Base-by-base conservation (phyloP, 1,140 invertebrate genomes). In the Philopotamus ludificatus region DNA sequence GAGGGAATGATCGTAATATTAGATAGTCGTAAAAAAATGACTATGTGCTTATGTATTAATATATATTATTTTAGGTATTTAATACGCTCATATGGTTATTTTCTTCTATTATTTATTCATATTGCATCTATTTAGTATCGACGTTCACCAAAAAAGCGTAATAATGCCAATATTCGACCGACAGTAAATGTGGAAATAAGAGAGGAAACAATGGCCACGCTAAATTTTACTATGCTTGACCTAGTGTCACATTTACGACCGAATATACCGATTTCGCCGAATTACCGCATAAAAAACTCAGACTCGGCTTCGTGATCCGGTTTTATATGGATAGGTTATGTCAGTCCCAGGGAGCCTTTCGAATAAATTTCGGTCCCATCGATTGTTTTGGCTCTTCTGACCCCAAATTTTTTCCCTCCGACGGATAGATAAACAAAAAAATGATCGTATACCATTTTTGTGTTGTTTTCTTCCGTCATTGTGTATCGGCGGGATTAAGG, bases 401-500 rank as follows among this genome's bases (percentile, higher is more conserved):
- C 28, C 28, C 28, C 12, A 34, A 7, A 34, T 34, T 34, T 12
- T 34, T 34, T 12, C 28, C 4, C 4, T 34, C 4, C 28, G 12
- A 34, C n/a, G n/a, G n/a, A n/a, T 7, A 34, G 28, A 34, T 34
- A 34, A 34, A 34, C 28, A 34, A 34, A 34, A n/a, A n/a, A 12
- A 12, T 12, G 28, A 7, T 34, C 28, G 12, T 34, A 7, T 34
- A 7, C 4, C 28, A 34, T 34, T 34, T 34, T 34, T 34, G 28
- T 34, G 12, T 34, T 4, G 28, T 7, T 4, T 34, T 34, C 4
- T 4, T 12, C 20, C 20, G n/a, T 3, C 23, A 50, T 18, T 57
- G n/a, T 57, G 54, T 57, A 42, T 57, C 54, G 54, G 12, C 10
- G 54, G 34, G 54, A 57, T 57, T 57, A 57, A 57, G 15, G 16